These are phyloP conservation scores for Agonum fuliginosum DNA, from an alignment of 2,888 invertebrate species.

Conservation along the genomic window DNA sequence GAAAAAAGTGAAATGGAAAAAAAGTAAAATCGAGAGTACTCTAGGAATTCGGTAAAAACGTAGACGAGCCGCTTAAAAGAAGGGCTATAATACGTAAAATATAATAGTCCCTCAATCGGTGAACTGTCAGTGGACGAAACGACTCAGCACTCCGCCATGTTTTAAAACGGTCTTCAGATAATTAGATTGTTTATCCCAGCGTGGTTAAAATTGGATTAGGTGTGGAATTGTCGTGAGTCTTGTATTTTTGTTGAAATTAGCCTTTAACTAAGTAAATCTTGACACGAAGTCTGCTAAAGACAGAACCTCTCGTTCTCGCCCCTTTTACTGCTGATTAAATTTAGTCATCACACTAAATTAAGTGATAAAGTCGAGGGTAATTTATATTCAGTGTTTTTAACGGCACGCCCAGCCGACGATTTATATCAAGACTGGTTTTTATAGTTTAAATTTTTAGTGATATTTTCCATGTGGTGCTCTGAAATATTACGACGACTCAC, in stretches of 20 bases:
- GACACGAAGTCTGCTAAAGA: not conserved
- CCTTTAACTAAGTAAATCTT: conserved; percentile 37
- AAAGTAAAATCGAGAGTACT: too few relatives aligned
- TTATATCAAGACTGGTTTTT: conserved; percentile 5
- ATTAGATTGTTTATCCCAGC: conserved; percentile 39
- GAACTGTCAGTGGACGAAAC: too few relatives aligned
- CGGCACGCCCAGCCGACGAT: conserved; percentile 15
- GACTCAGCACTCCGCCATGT: too few relatives aligned
- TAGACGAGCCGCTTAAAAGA: too few relatives aligned
- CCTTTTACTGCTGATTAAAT: conserved; percentile 50
- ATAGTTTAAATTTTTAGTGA: conserved; percentile 9
- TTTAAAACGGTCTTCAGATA: not conserved
- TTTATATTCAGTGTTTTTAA: conserved; percentile 41
- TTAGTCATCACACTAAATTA: conserved; percentile 45
- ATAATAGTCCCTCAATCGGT: too few relatives aligned
- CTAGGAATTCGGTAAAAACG: too few relatives aligned
- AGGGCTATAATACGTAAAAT: too few relatives aligned
- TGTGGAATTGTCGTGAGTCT: conserved; percentile 7
- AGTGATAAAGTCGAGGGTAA: conserved; percentile 36
- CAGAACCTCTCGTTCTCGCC: not conserved
- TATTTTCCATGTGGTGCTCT: conserved; percentile 1
- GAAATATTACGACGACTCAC: not conserved
- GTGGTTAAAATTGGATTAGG: conserved; percentile 37
- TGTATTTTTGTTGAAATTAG: conserved; percentile 52
- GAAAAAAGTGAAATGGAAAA: too few relatives aligned